Evolutionary conservation across 2,113 vertebrate genomes (phyloP), one percentile per base, ranked within the genome.

Genomic region (Engraulis encrasicolus): DNA sequence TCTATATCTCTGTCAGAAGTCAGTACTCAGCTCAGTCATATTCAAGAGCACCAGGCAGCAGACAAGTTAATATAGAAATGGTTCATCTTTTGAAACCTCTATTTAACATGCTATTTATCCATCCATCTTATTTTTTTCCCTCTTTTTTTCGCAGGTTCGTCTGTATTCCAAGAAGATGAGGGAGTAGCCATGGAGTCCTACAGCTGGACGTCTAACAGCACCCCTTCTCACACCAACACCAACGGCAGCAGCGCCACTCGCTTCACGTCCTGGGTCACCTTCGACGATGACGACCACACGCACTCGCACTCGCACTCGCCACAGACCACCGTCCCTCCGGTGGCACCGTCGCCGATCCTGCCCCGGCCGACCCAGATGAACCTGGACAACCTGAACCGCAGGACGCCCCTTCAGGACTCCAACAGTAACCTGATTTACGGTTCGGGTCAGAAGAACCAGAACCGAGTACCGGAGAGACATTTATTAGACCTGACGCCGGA

Each of bases 191-290:
- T 96, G 96, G 96, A 97, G 86, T 87, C 96, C 48, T 81, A 94
- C 85, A 93, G 90, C 91, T 96, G 95, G 94, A 94, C 90, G 78
- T 88, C 87, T 49, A 92, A 89, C 89, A 92, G 37, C 85, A 89
- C 91, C 50, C 3, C n/a, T n/a, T n/a, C 40, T 45, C 90, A 94
- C 20, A 27, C 93, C 86, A 96, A 95, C 45, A 95, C 95, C 50
- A 94, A 95, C 82, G 86, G 89, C 9, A 87, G 91, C 50, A 88
- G 93, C 40, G 89, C n/a, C n/a, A n/a, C 92, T 83, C 94, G 92
- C 45, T 96, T 97, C 82, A 94, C 95, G 78, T 96, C 94, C 89
- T 98, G 97, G 97, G 97, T 98, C 81, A 97, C 96, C 84, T 98
- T 98, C 89, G 97, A 98, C 78, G 97, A 97, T 86, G 95, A 96